phyloP scores from a whole-genome alignment of 2,888 invertebrate species.

The Leptinotarsa tumamoca region DNA sequence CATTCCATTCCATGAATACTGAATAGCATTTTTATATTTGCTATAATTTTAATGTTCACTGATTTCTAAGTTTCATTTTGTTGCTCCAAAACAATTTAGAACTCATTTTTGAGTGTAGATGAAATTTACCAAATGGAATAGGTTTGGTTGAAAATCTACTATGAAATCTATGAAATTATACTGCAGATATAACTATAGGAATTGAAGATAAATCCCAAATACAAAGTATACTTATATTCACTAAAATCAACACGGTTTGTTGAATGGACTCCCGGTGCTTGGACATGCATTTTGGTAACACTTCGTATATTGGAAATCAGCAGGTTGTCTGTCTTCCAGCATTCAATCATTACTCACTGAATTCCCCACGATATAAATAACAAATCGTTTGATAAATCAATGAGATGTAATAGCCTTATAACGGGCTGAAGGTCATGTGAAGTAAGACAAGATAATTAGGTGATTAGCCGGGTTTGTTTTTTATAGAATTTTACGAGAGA shows the following conservation, averaged over 20 bases:
- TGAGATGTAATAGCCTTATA: slow-evolving; percentile 52
- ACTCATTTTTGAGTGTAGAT: too few species aligned
- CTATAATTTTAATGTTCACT: too few species aligned
- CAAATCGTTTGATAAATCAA: slow-evolving; percentile 16
- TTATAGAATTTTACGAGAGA: slow-evolving; percentile 50
- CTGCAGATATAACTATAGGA: too few species aligned
- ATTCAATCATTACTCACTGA: slow-evolving; percentile 1
- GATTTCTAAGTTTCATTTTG: too few species aligned
- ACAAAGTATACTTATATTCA: too few species aligned
- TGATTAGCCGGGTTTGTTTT: slow-evolving; percentile 47
- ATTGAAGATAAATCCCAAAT: too few species aligned
- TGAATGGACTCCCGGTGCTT: not conserved
- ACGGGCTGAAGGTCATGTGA: slow-evolving; percentile 57
- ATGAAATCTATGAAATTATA: too few species aligned
- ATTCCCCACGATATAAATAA: slow-evolving; percentile 15
- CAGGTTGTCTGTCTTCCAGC: slow-evolving; percentile 6
- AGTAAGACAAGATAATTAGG: slow-evolving; percentile 49
- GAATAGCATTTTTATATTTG: too few species aligned
- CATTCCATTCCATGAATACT: too few species aligned
- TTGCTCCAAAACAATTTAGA: too few species aligned
- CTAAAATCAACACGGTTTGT: not conserved
- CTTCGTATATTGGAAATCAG: not conserved
- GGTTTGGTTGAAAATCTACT: too few species aligned
- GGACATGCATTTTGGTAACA: not conserved
- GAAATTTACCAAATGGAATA: too few species aligned